A percentile compares a stretch with the other conserved stretches of the same genome.
These are phyloP conservation scores for Eulemur macaco DNA, from an alignment of 2,113 vertebrate species.

Conservation along the genomic window DNA sequence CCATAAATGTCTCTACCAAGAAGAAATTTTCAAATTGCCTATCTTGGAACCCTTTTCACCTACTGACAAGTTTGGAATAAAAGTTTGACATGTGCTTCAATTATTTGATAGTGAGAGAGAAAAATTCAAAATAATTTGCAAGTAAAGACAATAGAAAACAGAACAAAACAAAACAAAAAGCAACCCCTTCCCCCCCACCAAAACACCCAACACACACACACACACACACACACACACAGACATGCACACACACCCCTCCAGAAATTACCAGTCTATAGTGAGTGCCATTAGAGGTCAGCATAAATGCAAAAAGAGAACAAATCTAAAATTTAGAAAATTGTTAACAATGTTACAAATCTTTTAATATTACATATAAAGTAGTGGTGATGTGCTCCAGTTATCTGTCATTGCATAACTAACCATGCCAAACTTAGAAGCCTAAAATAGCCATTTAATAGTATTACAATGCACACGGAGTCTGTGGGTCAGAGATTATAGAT, in stretches of 20 bases:
- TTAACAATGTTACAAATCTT: background rate
- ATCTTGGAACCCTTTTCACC: background rate
- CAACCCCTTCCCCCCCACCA: background rate
- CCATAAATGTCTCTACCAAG: background rate
- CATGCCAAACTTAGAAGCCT: background rate
- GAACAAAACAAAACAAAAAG: background rate
- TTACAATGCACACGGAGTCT: background rate
- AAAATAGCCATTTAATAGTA: background rate
- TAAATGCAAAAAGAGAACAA: background rate
- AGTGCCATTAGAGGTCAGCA: background rate
- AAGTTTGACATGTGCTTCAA: background rate
- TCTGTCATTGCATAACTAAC: background rate
- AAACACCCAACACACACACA: background rate
- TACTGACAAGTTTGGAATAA: background rate
- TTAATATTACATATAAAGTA: background rate
- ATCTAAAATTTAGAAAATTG: background rate
- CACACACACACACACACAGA: background rate
- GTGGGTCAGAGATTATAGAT: background rate
- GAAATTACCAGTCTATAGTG: background rate
- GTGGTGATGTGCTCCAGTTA: background rate
- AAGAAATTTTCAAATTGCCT: background rate
- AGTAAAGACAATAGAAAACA: background rate
- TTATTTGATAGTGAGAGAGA: background rate
- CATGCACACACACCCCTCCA: too few species aligned
- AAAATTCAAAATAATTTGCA: background rate